Evolutionary conservation across 2,797 vertebrate genomes (phyloP).

Genomic region (Alosa sapidissima): DNA sequence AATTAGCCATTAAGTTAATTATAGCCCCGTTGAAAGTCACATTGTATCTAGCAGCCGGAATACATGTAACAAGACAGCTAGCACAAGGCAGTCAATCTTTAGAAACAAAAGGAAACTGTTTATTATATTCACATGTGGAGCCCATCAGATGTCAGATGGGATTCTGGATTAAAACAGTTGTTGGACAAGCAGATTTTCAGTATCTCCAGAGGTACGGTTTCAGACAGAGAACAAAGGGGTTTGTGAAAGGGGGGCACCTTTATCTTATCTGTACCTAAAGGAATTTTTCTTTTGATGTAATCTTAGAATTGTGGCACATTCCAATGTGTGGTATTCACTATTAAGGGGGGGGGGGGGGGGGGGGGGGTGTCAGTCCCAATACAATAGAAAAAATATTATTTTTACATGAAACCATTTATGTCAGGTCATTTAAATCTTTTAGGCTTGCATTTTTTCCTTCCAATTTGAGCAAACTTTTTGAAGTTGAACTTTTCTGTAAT

Average conservation of each 20-base stretch:
- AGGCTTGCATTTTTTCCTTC: neutral
- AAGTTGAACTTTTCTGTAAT: neutral
- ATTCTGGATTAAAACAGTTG: slow-evolving; percentile 48
- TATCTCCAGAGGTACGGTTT: slow-evolving; percentile 49
- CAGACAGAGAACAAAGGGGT: slow-evolving; percentile 44
- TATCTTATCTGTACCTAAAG: slow-evolving; percentile 36
- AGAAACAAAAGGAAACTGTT: slow-evolving; percentile 57
- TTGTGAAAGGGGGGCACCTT: slow-evolving; percentile 23
- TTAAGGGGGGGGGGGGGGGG: neutral
- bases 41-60: slow-evolving; percentile 38
- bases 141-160: slow-evolving; percentile 54
- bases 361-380: neutral
- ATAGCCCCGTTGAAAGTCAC: slow-evolving; percentile 47
- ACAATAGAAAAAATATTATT: neutral
- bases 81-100: slow-evolving; percentile 58
- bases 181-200: slow-evolving; percentile 42
- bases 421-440: neutral
- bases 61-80: slow-evolving; percentile 55
- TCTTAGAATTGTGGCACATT: slow-evolving; percentile 32
- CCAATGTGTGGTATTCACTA: slow-evolving; percentile 14
- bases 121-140: slow-evolving; percentile 66
- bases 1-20: slow-evolving; percentile 54
- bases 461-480: neutral
- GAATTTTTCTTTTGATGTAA: slow-evolving; percentile 29
- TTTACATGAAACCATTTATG: neutral